These are phyloP conservation scores for Mormyrus lacerda DNA, from an alignment of 2,113 vertebrate genomes.

Conservation along the genomic window DNA sequence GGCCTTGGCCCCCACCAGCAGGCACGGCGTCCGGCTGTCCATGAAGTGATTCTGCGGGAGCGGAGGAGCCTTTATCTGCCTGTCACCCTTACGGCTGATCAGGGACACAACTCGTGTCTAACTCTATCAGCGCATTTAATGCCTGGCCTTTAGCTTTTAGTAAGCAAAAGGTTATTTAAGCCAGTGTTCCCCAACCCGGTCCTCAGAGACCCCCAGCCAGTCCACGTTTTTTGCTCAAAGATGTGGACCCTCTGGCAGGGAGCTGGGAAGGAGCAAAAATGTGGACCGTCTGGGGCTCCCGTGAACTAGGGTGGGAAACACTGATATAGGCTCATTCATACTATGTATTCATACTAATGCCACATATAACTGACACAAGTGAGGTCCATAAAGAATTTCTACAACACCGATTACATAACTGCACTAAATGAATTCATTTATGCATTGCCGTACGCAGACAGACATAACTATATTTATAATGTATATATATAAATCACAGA, in stretches of 20 bases:
- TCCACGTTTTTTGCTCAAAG: not conserved
- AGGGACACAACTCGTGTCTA: not conserved
- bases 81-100: not conserved
- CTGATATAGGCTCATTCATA: not conserved
- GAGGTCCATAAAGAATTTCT: not conserved
- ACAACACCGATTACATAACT: not conserved
- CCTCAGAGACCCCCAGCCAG: not conserved
- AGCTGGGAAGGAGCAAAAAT: no score
- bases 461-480: not conserved
- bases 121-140: not conserved
- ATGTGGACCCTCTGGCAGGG: no score
- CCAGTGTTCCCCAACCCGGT: not conserved
- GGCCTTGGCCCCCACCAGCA: slow-evolving; percentile 86
- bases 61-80: not conserved
- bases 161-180: not conserved
- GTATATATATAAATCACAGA: not conserved
- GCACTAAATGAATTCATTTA: not conserved
- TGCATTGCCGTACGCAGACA: not conserved
- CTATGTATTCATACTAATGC: not conserved
- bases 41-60: slow-evolving; percentile 84
- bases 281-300: not conserved
- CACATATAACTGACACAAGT: not conserved
- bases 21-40: slow-evolving; percentile 91
- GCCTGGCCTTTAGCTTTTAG: not conserved
- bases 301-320: not conserved